Conservation (phyloP, 1,140 invertebrate species). For the Bombus pyrosoma region DNA sequence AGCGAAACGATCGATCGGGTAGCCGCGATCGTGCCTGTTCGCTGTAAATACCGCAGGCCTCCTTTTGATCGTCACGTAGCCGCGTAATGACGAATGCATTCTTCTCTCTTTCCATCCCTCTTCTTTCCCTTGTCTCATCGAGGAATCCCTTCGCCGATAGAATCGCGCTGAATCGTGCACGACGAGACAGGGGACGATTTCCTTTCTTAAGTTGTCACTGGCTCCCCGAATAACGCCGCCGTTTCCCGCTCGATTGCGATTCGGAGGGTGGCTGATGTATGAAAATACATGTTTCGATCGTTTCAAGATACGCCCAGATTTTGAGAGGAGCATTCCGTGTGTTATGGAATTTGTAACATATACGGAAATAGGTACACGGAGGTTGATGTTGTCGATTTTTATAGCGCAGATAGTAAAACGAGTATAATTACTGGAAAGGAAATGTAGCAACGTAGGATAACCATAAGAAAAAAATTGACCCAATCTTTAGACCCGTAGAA, state of each 20-base stretch:
- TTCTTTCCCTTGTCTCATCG: not conserved
- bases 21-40: slow-evolving; percentile 45
- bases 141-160: slow-evolving; percentile 19
- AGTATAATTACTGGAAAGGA: not conserved
- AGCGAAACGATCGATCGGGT: slow-evolving; percentile 58
- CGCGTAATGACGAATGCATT: slow-evolving; percentile 58
- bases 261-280: not conserved
- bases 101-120: slow-evolving; percentile 4
- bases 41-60: slow-evolving; percentile 54
- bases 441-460: not conserved
- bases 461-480: not conserved
- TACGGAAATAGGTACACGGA: too few species aligned
- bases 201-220: slow-evolving; percentile 30
- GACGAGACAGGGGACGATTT: slow-evolving; percentile 33
- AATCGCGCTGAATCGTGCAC: slow-evolving; percentile 51
- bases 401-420: not conserved
- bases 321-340: too few species aligned
- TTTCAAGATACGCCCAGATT: not conserved
- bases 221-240: not conserved
- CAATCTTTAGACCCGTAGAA: not conserved
- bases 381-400: not conserved
- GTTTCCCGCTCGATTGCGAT: not conserved
- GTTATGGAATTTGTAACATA: not conserved
- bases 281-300: slow-evolving; percentile 1
- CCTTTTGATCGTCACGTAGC: slow-evolving; percentile 58